Base-by-base conservation (phyloP, 2,797 vertebrate species). In the Poecilia gillii region DNA sequence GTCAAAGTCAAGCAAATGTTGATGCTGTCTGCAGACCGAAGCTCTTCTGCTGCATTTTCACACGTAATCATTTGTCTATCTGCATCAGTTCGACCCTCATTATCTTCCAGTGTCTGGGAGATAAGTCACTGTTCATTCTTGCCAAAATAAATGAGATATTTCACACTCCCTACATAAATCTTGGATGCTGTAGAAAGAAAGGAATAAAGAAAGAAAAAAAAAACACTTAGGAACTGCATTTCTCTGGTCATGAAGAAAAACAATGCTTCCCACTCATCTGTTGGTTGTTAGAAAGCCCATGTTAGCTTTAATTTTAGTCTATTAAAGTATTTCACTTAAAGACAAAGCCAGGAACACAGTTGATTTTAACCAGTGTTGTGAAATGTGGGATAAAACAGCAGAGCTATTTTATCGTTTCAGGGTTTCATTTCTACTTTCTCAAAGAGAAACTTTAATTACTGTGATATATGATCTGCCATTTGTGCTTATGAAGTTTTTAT, bases 401-500 rank as follows among this genome's bases (percentile, higher is more conserved):
- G 64, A 1, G 7, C 36, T 8, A 23, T 68, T 41, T 39, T 11
- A 64, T 20, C 2, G 4, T 64, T 9, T 20, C 16, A 36, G 31
- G 31, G 16, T 23, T 66, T 66, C 6, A 23, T 41, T 25, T 68
- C 31, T 64, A 64, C 59, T 33, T 31, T 59, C 1, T 31, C 28
- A 59, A 59, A 8, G 18, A 39, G 14, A 33, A 64, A 6, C 62
- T 36, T 39, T 39, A 11, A 66, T 39, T 20, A 41, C 31, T 0
- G 18, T 68, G 62, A 39, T 39, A 20, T 66, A 66, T 7, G 13
- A 20, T 8, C 62, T 66, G 33, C 36, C 3, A 2, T 33, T 64
- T 64, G 31, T 64, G 62, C 33, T 66, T 66, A 39, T 66, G 59
- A 64, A 64, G 16, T 31, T 64, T 64, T 33, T 39, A 66, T 66